A percentile compares a stretch with the other conserved stretches of the same genome.
Conservation (phyloP, 2,888 invertebrate genomes). For the Agonopterix heracliana region DNA sequence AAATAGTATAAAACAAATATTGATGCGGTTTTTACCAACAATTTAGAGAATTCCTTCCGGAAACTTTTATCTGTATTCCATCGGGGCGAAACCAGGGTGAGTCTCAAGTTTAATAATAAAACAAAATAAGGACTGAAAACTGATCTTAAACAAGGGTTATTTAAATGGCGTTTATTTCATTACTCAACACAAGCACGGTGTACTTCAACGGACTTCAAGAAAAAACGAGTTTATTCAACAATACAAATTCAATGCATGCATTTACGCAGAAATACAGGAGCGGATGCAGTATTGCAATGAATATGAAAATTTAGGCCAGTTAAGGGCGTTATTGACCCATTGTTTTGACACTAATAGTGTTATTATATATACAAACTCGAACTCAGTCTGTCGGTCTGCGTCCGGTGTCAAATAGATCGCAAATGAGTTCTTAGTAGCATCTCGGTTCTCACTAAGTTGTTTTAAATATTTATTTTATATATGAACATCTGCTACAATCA, state of each 20-base stretch:
- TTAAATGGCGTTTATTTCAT: too few relatives aligned
- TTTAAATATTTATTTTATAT: slow-evolving; percentile 2
- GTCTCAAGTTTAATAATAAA: too few relatives aligned
- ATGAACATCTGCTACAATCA: not conserved
- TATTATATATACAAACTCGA: not conserved
- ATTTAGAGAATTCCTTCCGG: too few relatives aligned
- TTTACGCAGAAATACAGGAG: not conserved
- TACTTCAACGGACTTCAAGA: not conserved
- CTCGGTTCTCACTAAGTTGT: too few relatives aligned
- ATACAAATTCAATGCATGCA: slow-evolving; percentile 10
- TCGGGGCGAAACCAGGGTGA: too few relatives aligned
- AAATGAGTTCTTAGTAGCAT: slow-evolving; percentile 5
- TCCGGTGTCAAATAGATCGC: slow-evolving; percentile 8
- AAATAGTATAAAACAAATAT: too few relatives aligned
- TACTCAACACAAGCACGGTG: not conserved
- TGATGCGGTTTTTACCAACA: too few relatives aligned
- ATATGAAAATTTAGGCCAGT: slow-evolving; percentile 8
- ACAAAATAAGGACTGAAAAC: too few relatives aligned
- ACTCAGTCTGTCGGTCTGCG: not conserved
- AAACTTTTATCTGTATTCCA: too few relatives aligned
- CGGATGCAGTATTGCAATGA: slow-evolving; percentile 8
- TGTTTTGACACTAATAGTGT: slow-evolving; percentile 10
- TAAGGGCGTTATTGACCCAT: slow-evolving; percentile 7
- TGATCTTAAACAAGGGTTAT: too few relatives aligned
- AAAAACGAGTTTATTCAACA: too few relatives aligned